Evolutionary conservation across 2,113 vertebrate genomes (phyloP), one percentile per base, ranked within the genome.

Genomic region (Anhinga rufa): DNA sequence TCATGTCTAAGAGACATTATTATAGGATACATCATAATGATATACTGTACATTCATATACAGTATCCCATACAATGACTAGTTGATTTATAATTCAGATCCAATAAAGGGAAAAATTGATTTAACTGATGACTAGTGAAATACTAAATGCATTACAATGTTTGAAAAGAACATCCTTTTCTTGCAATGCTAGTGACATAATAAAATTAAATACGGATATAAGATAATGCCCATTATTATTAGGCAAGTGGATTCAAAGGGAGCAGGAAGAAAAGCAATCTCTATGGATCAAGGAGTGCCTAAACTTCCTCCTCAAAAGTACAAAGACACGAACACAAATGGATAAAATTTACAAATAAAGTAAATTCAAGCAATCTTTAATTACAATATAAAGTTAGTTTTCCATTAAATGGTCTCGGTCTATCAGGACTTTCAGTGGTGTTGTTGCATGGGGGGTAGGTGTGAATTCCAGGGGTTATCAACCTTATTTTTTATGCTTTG

Each of bases 1-100:
- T 98, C 98, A 97, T 98, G 98, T 97, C 95, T 97, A 98, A 98
- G 98, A 98, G 97, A 97, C 97, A 98, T 98, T 98, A 98, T 98
- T 98, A 98, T 98, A 98, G 97, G 97, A 98, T 98, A 98, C 95
- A 97, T 98, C 97, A 97, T 98, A 98, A 97, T 98, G 98, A 97
- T 97, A 98, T 98, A 97, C 95, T 98, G 98, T 97, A 96, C 97
- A 97, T 97, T 98, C 97, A 97, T 97, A 97, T 97, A 97, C 96
- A 97, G 96, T 95, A 96, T 96, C 97, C 96, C 97, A 98, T 98
- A 97, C 97, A 96, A 97, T 97, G 88, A 95, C 96, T 97, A 96
- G 96, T 97, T 98, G 97, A 98, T 98, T 98, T 98, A 97, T 97
- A 91, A 97, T 98, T 98, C 97, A 97, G 97, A 98, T 97, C 97